Evolutionary conservation across 2,888 invertebrate genomes (phyloP), one percentile per base, ranked within the genome.

Genomic region (Drosophila prostipennis): DNA sequence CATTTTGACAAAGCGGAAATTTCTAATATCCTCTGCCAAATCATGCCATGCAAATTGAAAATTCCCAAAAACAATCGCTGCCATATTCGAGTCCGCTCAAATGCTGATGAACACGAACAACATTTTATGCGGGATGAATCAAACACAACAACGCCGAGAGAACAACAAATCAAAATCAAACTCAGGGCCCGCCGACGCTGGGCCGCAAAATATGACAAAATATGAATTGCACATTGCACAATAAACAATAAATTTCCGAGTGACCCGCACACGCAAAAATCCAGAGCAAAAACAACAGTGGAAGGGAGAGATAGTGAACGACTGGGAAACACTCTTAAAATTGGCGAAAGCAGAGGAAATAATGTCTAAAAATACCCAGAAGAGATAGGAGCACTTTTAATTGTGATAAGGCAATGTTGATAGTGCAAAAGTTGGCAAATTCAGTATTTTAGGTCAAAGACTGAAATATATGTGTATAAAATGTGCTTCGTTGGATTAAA

Each of bases 211-310:
- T 75, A 74, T 80, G 81, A 76, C 81, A 81, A 83, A 81, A 78
- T 78, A 81, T 83, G 81, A 86, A 86, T 84, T 45, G 61, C 67
- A 69, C 72, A 71, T 67, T 42, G 61, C 59, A 72, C 79, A 73
- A 79, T 85, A 77, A 85, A 81, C 81, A 85, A 86, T 83, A 81
- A 86, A 86, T 86, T 86, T 72, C 63, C 69, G 76, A 85, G 74
- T 72, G 78, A 51, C 68, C 60, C 53, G 71, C 67, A 70, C 49
- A 58, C 14, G 34, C 53, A 54, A 48, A 69, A 59, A 59, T 39
- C 32, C 64, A 52, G n/a, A 48, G 26, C 34, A 37, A 40, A 46
- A 51, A 48, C 46, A 19, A 69, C 29, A 40, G 11, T 16, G 16
- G 0, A 23, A n/a, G 5, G n/a, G 6, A 42, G 39, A 58, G n/a